A percentile compares a stretch with the other conserved stretches of the same genome.
Evolutionary conservation across 2,113 vertebrate genomes (phyloP).

Genomic region (Catharus minimus): DNA sequence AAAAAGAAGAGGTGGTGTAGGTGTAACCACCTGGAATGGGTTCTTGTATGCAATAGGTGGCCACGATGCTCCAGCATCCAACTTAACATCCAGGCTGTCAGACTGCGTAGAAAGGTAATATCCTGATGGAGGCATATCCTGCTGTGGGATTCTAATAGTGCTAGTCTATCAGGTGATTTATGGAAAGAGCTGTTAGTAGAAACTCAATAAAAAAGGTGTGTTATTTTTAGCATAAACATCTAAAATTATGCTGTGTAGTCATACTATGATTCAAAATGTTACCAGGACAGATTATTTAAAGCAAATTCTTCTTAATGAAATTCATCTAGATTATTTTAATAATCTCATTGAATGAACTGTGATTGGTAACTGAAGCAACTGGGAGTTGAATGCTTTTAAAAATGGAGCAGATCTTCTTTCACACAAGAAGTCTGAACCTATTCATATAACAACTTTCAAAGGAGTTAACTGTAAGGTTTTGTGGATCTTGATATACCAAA

Average conservation of each 20-base stretch:
- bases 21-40: slow-evolving; percentile 96
- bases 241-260: background rate
- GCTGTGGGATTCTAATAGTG: background rate
- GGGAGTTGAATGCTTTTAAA: background rate
- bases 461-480: background rate
- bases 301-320: background rate
- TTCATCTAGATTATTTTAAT: background rate
- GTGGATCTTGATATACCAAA: background rate
- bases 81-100: slow-evolving; percentile 90
- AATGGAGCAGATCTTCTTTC: background rate
- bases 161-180: background rate
- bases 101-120: slow-evolving; percentile 95
- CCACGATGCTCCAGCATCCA: slow-evolving; percentile 93
- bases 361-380: background rate
- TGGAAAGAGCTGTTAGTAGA: background rate
- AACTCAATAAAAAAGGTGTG: background rate
- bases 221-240: background rate
- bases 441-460: background rate
- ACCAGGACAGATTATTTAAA: background rate
- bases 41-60: slow-evolving; percentile 96
- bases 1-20: slow-evolving; percentile 94
- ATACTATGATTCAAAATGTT: background rate
- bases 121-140: background rate
- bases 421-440: background rate
- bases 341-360: background rate